These are phyloP conservation scores for Botia almorhae DNA, from an alignment of 2,797 vertebrate genomes.

Conservation along the genomic window DNA sequence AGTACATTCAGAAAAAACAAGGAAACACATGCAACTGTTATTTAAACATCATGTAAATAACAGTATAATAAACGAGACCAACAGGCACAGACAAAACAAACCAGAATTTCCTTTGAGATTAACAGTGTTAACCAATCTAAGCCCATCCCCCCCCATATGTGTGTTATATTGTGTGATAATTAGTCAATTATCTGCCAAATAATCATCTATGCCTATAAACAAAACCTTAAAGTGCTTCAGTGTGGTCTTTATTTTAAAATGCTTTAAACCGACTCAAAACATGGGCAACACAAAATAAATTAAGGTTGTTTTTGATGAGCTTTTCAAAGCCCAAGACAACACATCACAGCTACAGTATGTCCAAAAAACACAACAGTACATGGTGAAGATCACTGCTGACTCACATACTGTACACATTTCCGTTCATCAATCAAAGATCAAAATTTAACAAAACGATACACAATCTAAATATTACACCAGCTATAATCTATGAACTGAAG, in stretches of 20 bases:
- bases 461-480: not conserved
- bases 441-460: not conserved
- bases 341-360: not conserved
- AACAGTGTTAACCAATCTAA: constrained; percentile 12
- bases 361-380: not conserved
- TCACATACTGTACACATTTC: not conserved
- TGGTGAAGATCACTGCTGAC: not conserved
- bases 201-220: not conserved
- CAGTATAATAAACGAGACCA: not conserved
- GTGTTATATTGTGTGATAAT: not conserved
- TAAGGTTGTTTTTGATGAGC: not conserved
- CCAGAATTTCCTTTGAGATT: not conserved
- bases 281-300: not conserved
- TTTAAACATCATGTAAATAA: constrained; percentile 5
- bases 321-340: not conserved
- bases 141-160: no score
- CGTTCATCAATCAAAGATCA: not conserved
- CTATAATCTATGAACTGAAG: not conserved
- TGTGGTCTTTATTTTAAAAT: no score
- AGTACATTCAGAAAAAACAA: not conserved
- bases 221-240: not conserved
- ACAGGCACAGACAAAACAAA: not conserved
- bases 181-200: not conserved
- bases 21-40: not conserved
- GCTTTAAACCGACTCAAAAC: not conserved